These are phyloP conservation scores for Lepisosteus osseus DNA, from an alignment of 2,113 vertebrate genomes.

Conservation along the genomic window DNA sequence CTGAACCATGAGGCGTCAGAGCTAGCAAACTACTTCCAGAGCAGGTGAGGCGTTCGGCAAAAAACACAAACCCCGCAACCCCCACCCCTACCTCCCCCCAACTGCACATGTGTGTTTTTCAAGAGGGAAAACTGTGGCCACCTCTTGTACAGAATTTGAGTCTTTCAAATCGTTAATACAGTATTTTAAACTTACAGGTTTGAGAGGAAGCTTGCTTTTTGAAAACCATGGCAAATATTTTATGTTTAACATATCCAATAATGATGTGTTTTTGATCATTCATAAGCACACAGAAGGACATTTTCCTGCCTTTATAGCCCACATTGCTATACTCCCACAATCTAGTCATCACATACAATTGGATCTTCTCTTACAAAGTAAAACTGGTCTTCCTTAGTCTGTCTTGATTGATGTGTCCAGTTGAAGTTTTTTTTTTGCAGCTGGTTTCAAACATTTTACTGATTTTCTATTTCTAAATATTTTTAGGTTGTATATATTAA, in stretches of 20 bases:
- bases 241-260: not conserved
- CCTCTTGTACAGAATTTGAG: not conserved
- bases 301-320: no score
- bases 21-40: constrained; percentile 99
- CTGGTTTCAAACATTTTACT: no score
- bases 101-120: constrained; percentile 25
- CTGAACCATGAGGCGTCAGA: constrained; percentile 99
- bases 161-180: not conserved
- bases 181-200: no score
- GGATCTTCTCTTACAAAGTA: no score
- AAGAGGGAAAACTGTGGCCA: not conserved
- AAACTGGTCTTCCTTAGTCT: no score
- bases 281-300: no score
- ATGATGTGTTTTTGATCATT: not conserved
- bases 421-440: no score
- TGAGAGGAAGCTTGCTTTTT: not conserved
- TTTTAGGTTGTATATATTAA: not conserved
- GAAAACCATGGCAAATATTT: constrained; percentile 9
- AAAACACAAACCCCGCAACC: constrained; percentile 35
- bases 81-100: constrained; percentile 15
- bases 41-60: constrained; percentile 94
- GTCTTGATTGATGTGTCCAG: no score
- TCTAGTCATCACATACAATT: no score
- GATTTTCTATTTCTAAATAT: no score
- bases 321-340: no score